Evolutionary conservation across 2,797 vertebrate species (phyloP), one percentile per base, ranked within the genome.

Genomic region (Myripristis jacobus): DNA sequence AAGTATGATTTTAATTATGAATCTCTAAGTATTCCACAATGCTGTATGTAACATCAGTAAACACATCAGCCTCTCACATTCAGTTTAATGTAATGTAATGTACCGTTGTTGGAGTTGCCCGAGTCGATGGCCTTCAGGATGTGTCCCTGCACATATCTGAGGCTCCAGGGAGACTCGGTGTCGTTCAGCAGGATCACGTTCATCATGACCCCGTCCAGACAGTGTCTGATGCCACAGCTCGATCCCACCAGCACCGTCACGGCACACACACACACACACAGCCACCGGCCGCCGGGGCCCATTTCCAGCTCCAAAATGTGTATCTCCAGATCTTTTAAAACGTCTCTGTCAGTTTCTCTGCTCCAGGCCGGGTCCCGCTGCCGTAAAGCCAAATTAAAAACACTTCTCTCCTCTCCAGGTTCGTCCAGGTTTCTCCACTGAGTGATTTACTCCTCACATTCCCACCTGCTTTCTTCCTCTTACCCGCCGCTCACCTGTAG

Each of bases 181-280:
- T 96, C 95, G 48, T 96, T 89, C 90, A 98, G 89, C 75, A 97
- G 92, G 80, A 99, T 94, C 73, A 98, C 95, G 3, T 95, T 97
- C 75, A 99, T 93, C 41, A 83, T 80, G 0, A 91, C 70, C 36
- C 84, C 85, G 0, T 90, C 41, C 29, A 86, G 27, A 73, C 92
- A 94, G 3, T 62, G 16, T 2, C 6, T 22, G 38, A 44, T 6
- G 8, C 38, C 21, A 12, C 4, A 6, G 57, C 71, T 79, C 1
- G 7, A 48, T 43, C 41, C 46, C 0, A 34, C 54, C 29, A 65
- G 57, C 21, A 82, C 48, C 57, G 66, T 65, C 52, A 92, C 24
- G 3, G 51, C 21, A 3, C 53, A 80, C 36, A 85, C 21, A 3
- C 53, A 80, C 36, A 85, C 47, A 54, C 56, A 55, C 61, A 86